phyloP scores from a whole-genome alignment of 1,140 invertebrate genomes.

The Chlorops oryzae region DNA sequence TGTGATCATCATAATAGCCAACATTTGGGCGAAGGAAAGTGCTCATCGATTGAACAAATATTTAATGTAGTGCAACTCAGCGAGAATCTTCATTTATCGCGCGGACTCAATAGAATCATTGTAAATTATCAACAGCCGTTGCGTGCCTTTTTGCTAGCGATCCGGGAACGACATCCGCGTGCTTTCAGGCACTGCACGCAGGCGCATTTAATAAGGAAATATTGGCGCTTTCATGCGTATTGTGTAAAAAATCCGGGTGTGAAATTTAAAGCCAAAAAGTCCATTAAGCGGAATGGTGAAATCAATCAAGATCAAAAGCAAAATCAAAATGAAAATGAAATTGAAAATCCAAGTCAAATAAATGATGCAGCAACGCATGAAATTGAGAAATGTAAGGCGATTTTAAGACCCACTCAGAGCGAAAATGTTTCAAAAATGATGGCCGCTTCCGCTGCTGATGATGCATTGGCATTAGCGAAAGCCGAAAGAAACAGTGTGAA shows the following conservation, averaged over 20 bases:
- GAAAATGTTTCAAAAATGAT: background rate
- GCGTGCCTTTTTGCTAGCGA: conserved; percentile 17
- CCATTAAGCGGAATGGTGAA: too few relatives aligned
- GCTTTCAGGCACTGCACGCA: background rate
- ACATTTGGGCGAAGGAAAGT: background rate
- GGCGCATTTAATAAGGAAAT: conserved; percentile 6
- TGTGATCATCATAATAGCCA: background rate
- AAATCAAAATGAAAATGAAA: background rate
- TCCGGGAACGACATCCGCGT: conserved; percentile 12
- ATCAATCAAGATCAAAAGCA: too few relatives aligned
- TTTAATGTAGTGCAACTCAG: background rate
- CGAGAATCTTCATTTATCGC: background rate
- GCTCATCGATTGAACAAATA: background rate
- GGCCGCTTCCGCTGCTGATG: background rate
- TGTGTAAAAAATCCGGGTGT: too few relatives aligned
- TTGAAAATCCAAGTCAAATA: background rate
- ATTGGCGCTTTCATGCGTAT: background rate
- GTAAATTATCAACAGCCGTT: conserved; percentile 32
- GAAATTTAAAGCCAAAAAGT: too few relatives aligned
- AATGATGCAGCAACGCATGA: background rate
- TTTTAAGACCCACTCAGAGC: background rate
- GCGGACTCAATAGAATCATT: conserved; percentile 23
- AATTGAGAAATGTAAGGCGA: too few relatives aligned
- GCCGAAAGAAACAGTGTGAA: too few relatives aligned
- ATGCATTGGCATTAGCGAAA: too few relatives aligned